Percentiles rank a stretch among this genome's conserved stretches.
These are phyloP conservation scores for Apolygus lucorum DNA, from an alignment of 1,140 invertebrate species.

Conservation along the genomic window DNA sequence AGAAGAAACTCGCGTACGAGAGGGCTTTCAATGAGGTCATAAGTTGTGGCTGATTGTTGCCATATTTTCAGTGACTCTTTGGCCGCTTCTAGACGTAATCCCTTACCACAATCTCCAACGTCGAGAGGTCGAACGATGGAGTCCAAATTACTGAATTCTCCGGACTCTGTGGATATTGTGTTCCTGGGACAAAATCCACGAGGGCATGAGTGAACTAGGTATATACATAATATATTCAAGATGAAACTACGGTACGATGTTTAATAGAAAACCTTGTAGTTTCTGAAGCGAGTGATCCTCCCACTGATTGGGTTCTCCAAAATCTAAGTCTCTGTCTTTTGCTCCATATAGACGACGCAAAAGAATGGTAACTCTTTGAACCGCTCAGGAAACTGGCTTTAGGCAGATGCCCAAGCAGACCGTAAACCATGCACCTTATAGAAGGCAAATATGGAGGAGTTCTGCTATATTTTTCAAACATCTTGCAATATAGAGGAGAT, in stretches of 20 bases:
- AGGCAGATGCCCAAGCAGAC: slow-evolving; percentile 15
- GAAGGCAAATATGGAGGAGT: slow-evolving; percentile 16
- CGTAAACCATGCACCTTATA: background rate
- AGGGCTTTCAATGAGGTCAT: slow-evolving; percentile 1
- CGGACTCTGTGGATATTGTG: no score
- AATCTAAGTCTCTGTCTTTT: no score
- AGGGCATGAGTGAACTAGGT: no score
- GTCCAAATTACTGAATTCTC: background rate
- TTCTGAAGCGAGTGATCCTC: background rate
- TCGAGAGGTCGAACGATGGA: background rate
- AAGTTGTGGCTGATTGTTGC: slow-evolving; percentile 2
- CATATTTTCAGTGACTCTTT: background rate
- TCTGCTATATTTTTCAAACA: background rate
- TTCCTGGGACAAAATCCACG: no score
- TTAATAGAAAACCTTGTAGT: no score
- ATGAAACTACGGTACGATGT: no score
- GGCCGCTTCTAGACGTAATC: background rate
- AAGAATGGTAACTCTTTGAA: background rate
- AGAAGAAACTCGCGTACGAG: slow-evolving; percentile 17
- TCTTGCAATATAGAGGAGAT: background rate
- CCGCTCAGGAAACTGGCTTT: background rate
- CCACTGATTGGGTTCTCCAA: background rate
- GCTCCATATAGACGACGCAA: no score
- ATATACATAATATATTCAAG: no score
- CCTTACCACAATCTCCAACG: background rate